phyloP scores from a whole-genome alignment of 2,888 invertebrate species.

The Ormyrus labotus region DNA sequence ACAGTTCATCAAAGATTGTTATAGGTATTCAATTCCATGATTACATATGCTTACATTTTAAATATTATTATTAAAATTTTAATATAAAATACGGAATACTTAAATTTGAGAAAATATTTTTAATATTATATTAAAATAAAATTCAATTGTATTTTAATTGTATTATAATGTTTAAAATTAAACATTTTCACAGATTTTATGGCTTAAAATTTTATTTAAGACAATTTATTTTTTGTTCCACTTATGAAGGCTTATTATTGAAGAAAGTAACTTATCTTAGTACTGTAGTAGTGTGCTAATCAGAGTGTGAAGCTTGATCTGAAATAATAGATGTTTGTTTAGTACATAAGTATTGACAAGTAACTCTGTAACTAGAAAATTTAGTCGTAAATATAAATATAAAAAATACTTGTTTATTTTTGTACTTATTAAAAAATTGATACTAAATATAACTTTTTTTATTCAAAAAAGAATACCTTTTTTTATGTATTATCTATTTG shows the following conservation, averaged over 20 bases:
- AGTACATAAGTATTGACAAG: too few species aligned
- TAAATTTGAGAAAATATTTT: neutral
- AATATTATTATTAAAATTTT: neutral
- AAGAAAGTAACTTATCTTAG: constrained; percentile 38
- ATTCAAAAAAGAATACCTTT: neutral
- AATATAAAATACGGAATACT: neutral
- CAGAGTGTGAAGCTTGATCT: constrained; percentile 24
- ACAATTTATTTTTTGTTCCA: neutral
- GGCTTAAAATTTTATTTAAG: neutral
- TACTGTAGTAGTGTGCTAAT: constrained; percentile 3
- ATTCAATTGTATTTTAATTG: neutral
- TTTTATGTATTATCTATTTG: neutral
- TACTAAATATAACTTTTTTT: neutral
- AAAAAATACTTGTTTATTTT: neutral
- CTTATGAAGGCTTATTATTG: neutral
- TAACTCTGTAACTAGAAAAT: too few species aligned
- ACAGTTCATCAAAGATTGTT: too few species aligned
- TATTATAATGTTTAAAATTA: neutral
- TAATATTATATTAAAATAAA: neutral
- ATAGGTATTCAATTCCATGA: too few species aligned
- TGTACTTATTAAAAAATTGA: neutral
- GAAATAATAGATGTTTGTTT: constrained; percentile 2
- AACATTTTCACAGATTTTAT: too few species aligned
- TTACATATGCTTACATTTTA: neutral
- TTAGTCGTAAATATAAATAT: too few species aligned